These are phyloP conservation scores for Amaurobius ferox DNA, from an alignment of 2,888 invertebrate genomes.

Conservation along the genomic window DNA sequence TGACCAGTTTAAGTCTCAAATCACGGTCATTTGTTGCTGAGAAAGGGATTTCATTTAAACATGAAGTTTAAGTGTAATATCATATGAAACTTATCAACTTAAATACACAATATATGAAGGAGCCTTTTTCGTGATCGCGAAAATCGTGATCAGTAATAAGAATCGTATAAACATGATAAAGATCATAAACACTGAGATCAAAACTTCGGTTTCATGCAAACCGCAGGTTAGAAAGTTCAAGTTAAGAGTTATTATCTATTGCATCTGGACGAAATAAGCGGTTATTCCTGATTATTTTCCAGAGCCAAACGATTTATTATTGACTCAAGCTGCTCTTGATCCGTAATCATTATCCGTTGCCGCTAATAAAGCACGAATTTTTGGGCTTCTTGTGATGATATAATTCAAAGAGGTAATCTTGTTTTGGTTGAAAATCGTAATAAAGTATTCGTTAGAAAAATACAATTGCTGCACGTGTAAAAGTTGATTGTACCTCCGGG, in stretches of 20 bases:
- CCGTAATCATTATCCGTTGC: not conserved
- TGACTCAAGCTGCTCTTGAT: not conserved
- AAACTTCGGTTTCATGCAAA: constrained; percentile 48
- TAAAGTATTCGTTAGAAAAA: too few species aligned
- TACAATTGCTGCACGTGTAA: too few species aligned
- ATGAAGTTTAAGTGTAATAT: constrained; percentile 68
- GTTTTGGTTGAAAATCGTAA: too few species aligned
- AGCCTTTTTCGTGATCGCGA: constrained; percentile 60
- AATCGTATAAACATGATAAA: constrained; percentile 66
- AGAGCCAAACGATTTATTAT: constrained; percentile 13
- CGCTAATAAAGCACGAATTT: too few species aligned
- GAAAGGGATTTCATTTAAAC: constrained; percentile 69
- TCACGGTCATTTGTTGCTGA: constrained; percentile 65
- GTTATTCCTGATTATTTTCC: constrained; percentile 38
- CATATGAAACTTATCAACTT: constrained; percentile 69
- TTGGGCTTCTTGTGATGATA: too few species aligned
- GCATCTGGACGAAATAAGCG: constrained; percentile 29
- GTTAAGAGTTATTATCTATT: constrained; percentile 50
- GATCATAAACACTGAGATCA: constrained; percentile 58
- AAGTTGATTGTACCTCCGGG: too few species aligned
- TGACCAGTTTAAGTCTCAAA: constrained; percentile 62
- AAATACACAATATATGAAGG: constrained; percentile 69
- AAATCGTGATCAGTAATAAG: constrained; percentile 68
- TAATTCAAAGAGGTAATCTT: too few species aligned
- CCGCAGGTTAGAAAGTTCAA: constrained; percentile 50